Conservation (phyloP, 2,888 invertebrate species). For the Sturmia bella region DNA sequence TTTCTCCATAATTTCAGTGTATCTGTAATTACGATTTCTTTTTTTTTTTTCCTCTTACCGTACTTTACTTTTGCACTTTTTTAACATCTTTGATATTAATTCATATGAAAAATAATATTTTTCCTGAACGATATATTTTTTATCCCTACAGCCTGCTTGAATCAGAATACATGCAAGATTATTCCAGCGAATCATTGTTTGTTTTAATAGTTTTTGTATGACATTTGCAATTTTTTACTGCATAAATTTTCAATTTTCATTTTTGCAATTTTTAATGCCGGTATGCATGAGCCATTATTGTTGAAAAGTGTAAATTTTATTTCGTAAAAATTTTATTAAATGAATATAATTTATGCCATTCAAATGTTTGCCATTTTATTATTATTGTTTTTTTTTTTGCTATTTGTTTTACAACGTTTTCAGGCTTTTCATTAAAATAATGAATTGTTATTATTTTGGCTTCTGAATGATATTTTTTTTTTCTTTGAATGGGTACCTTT, state of each 20-base stretch:
- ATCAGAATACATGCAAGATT: not conserved
- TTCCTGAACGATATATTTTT: constrained; percentile 8
- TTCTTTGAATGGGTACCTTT: constrained; percentile 12
- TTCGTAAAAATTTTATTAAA: constrained; percentile 24
- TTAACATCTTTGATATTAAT: constrained; percentile 27
- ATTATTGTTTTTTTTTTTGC: constrained; percentile 2
- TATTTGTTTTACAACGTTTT: constrained; percentile 8
- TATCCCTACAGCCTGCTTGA: not conserved
- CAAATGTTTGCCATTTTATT: constrained; percentile 3
- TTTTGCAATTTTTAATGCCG: not conserved
- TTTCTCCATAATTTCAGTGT: too few relatives aligned
- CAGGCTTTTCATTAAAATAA: constrained; percentile 45
- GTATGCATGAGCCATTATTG: not conserved
- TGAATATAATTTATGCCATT: constrained; percentile 39
- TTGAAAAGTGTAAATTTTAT: constrained; percentile 6
- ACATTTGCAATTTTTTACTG: constrained; percentile 30
- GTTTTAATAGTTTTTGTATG: constrained; percentile 14
- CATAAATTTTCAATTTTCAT: constrained; percentile 11
- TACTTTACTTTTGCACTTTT: not conserved
- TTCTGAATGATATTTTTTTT: constrained; percentile 52
- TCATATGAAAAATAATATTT: constrained; percentile 25
- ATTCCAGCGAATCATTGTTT: not conserved
- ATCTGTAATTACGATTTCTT: not conserved
- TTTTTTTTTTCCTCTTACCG: not conserved
- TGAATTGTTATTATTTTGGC: constrained; percentile 58